phyloP scores from a whole-genome alignment of 2,888 invertebrate species.

The Andrena haemorrhoa region DNA sequence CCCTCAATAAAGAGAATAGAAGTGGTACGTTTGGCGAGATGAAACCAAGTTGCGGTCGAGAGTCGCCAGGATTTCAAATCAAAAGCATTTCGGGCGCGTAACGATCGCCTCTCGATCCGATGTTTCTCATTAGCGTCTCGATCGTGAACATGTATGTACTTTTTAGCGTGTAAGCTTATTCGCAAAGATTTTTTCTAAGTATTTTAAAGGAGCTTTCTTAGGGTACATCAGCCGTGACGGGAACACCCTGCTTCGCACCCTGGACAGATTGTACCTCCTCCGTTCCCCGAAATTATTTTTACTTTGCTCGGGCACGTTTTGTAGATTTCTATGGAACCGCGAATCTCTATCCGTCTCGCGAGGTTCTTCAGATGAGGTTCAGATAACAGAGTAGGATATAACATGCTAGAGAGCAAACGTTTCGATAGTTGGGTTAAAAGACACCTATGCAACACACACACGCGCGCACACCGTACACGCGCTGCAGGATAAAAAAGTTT shows the following conservation, averaged over 20 bases:
- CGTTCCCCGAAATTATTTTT: not conserved
- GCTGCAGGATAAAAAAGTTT: too few species aligned
- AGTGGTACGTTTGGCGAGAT: not conserved
- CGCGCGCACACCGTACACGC: too few species aligned
- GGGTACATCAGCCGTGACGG: constrained; percentile 6
- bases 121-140: constrained; percentile 7
- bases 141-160: constrained; percentile 28
- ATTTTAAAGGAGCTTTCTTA: constrained; percentile 54
- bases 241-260: constrained; percentile 19
- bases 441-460: not conserved
- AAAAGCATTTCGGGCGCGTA: not conserved
- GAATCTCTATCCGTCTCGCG: not conserved
- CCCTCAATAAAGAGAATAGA: not conserved
- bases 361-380: not conserved
- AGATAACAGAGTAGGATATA: constrained; percentile 43
- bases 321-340: constrained; percentile 37
- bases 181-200: constrained; percentile 50
- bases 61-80: constrained; percentile 20
- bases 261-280: not conserved
- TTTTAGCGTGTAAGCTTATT: constrained; percentile 51
- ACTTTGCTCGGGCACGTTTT: not conserved
- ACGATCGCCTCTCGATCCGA: constrained; percentile 13
- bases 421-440: not conserved
- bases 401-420: constrained; percentile 1
- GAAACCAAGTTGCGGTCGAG: not conserved